phyloP scores from a whole-genome alignment of 1,140 invertebrate species.

The Anoplophora glabripennis region DNA sequence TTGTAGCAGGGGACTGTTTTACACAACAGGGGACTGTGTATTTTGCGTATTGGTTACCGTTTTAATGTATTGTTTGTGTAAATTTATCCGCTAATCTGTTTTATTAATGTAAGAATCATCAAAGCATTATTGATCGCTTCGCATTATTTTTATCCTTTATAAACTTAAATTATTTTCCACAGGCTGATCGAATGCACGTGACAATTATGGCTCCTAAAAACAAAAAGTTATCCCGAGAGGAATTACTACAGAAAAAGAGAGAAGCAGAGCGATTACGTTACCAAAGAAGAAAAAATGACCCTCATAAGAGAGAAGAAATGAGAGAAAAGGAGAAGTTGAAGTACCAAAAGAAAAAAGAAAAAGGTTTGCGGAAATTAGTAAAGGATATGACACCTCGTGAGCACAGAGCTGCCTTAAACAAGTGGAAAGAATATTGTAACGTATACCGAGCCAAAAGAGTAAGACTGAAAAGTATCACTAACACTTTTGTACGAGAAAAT shows the following conservation, averaged over 20 bases:
- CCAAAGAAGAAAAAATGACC: slow-evolving; percentile 32
- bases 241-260: slow-evolving; percentile 27
- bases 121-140: too few species aligned
- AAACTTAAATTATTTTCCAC: too few species aligned
- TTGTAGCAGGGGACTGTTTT: too few species aligned
- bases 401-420: slow-evolving; percentile 19
- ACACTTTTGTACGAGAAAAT: background rate
- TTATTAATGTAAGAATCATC: too few species aligned
- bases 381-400: slow-evolving; percentile 30
- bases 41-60: too few species aligned
- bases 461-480: slow-evolving; percentile 1
- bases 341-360: slow-evolving; percentile 29
- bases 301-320: slow-evolving; percentile 35
- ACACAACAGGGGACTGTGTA: too few species aligned
- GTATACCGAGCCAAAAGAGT: slow-evolving; percentile 13
- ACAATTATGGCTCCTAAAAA: too few species aligned
- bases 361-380: slow-evolving; percentile 30
- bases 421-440: slow-evolving; percentile 26
- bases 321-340: slow-evolving; percentile 34
- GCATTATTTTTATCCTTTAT: too few species aligned
- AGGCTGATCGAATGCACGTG: too few species aligned
- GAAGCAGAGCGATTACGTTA: slow-evolving; percentile 32
- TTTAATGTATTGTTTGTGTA: too few species aligned
- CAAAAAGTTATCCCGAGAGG: slow-evolving; percentile 9
- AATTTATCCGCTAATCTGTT: too few species aligned